Conservation (phyloP, 2,888 invertebrate genomes). For the Acheta domesticus region DNA sequence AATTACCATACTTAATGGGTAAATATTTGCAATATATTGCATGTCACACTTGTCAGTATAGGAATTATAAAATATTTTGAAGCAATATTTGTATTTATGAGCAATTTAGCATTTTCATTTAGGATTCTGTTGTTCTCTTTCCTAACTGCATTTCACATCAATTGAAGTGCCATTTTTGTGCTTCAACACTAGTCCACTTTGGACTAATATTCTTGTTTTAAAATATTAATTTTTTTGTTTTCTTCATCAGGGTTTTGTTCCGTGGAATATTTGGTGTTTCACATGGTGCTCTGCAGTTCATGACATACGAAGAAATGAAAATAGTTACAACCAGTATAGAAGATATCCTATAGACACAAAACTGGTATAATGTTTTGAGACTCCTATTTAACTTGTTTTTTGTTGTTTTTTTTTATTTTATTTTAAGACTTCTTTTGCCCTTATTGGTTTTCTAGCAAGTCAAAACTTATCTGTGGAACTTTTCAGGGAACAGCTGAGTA, state of each 20-base stretch:
- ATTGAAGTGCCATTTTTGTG: too few species aligned
- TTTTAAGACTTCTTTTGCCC: not conserved
- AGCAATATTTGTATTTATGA: not conserved
- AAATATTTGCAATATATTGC: too few species aligned
- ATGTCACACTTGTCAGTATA: too few species aligned
- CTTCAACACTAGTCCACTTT: not conserved
- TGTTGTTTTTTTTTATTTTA: too few species aligned
- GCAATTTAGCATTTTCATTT: not conserved
- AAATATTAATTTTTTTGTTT: constrained; percentile 27
- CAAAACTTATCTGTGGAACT: not conserved
- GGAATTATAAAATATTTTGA: not conserved
- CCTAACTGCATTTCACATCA: too few species aligned
- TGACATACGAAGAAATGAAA: constrained; percentile 99
- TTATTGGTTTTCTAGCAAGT: not conserved
- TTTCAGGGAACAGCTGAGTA: constrained; percentile 83
- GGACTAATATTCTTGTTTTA: constrained; percentile 7
- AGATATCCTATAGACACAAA: constrained; percentile 81
- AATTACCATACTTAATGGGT: too few species aligned
- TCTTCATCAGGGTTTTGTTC: constrained; percentile 91
- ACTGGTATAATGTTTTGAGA: constrained; percentile 54
- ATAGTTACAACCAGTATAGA: constrained; percentile 78
- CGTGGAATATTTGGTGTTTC: constrained; percentile 97
- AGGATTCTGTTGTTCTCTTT: too few species aligned
- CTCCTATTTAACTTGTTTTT: too few species aligned
- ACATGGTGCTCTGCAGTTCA: constrained; percentile 97